phyloP scores from a whole-genome alignment of 2,888 invertebrate genomes.

The Erannis defoliaria region DNA sequence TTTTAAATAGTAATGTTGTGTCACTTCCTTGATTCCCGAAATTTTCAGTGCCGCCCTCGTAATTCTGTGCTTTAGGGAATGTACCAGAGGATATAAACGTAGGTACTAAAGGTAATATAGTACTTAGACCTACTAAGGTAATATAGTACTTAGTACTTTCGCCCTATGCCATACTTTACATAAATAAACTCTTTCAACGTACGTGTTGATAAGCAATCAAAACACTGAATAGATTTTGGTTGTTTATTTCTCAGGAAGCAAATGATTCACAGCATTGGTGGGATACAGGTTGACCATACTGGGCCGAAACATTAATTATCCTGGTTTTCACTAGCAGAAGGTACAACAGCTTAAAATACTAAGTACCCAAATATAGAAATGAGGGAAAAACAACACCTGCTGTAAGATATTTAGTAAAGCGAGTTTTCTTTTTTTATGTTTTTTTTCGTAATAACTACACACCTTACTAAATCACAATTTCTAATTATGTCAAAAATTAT shows the following conservation, averaged over 20 bases:
- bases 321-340: slow-evolving; percentile 74
- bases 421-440: slow-evolving; percentile 69
- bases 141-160: too few relatives aligned
- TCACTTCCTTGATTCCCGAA: too few relatives aligned
- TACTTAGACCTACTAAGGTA: too few relatives aligned
- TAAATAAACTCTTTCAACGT: background rate
- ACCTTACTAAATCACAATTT: slow-evolving; percentile 85
- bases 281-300: slow-evolving; percentile 83
- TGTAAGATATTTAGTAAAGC: slow-evolving; percentile 81
- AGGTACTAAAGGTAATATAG: too few relatives aligned
- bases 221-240: slow-evolving; percentile 74
- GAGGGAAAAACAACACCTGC: slow-evolving; percentile 77
- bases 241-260: slow-evolving; percentile 86
- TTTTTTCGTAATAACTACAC: slow-evolving; percentile 76
- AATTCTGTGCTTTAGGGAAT: too few relatives aligned
- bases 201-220: slow-evolving; percentile 32
- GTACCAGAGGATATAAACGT: too few relatives aligned
- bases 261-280: slow-evolving; percentile 87
- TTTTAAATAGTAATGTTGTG: too few relatives aligned
- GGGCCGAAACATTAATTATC: slow-evolving; percentile 79
- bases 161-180: too few relatives aligned
- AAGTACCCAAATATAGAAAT: slow-evolving; percentile 83
- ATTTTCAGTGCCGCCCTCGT: too few relatives aligned
- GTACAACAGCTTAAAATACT: slow-evolving; percentile 82
- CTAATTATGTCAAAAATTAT: slow-evolving; percentile 83